Base-by-base conservation (phyloP, 2,113 vertebrate genomes). In the Formicarius rufipectus region DNA sequence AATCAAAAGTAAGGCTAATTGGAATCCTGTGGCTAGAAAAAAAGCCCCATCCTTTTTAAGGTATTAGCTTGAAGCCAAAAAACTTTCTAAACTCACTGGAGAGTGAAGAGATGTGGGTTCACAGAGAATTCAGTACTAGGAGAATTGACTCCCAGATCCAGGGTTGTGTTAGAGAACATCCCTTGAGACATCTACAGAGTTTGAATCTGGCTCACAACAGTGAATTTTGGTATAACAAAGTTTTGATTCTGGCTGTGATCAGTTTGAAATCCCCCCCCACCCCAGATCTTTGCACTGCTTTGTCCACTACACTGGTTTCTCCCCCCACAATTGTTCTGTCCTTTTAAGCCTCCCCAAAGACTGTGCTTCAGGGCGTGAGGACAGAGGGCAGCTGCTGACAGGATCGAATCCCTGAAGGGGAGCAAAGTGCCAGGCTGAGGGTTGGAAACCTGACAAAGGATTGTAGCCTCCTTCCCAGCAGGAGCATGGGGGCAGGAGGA, bases 291-390 rank as follows among this genome's bases (percentile, higher is more conserved):
- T 44, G 14, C 5, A 14, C 7, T 24, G 28, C 35, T 68, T 75
- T 78, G 47, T 71, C 56, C 79, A 33, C 25, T 52, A 33, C 66
- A 14, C 31, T 18, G 18, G 6, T 47, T 27, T 30, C 15, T 59
- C 18, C 35, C 14, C 11, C 12, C 0, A 0, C 4, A 7, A 9
- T 3, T 0, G 0, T 39, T 68, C 39, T 66, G 53, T 75, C 22
- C 28, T 92, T 76, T 60, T 42, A n/a, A 74, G 27, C 21, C 49
- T 82, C 30, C 40, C 40, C 40, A 42, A 3, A 4, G 14, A 20
- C 10, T 1, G 1, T 62, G 49, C 27, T 47, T 44, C 67, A 7
- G 5, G 19, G 9, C 14, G 1, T 6, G 49, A 2, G 4, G 60
- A 35, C 0, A 0, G 50, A 52, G 69, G 50, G 37, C 58, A 74